These are phyloP conservation scores for Eurypyga helias DNA, from an alignment of 2,113 vertebrate genomes.

Conservation along the genomic window DNA sequence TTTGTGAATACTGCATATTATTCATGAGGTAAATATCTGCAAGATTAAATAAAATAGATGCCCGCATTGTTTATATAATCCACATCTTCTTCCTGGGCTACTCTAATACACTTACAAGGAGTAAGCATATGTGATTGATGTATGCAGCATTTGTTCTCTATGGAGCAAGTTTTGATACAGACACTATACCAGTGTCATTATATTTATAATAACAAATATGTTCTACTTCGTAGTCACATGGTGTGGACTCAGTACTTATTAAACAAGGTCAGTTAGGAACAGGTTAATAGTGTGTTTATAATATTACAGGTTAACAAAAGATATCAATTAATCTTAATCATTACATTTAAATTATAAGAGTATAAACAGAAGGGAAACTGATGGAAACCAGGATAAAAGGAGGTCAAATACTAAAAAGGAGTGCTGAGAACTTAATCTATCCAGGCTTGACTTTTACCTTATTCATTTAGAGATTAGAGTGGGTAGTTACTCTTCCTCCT, in stretches of 20 bases:
- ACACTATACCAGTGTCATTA: background rate
- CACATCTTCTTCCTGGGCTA: background rate
- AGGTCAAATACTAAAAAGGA: background rate
- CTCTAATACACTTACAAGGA: background rate
- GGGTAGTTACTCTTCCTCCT: background rate
- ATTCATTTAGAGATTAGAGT: background rate
- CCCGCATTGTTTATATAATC: background rate
- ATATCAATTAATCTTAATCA: background rate
- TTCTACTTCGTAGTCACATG: background rate
- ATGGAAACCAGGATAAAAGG: background rate
- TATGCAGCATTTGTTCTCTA: background rate
- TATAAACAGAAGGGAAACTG: background rate
- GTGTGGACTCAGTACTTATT: background rate
- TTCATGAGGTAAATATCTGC: background rate
- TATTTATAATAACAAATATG: background rate
- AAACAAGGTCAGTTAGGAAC: background rate
- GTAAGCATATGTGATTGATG: background rate
- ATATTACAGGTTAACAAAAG: background rate
- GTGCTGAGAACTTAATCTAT: background rate
- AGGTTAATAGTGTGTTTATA: background rate
- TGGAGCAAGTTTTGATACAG: background rate
- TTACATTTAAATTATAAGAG: background rate
- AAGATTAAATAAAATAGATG: constrained; percentile 3
- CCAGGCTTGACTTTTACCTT: background rate
- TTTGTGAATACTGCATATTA: background rate